A percentile compares a stretch with the other conserved stretches of the same genome.
These are phyloP conservation scores for Venustaconcha ellipsiformis DNA, from an alignment of 1,140 invertebrate genomes.

Conservation along the genomic window DNA sequence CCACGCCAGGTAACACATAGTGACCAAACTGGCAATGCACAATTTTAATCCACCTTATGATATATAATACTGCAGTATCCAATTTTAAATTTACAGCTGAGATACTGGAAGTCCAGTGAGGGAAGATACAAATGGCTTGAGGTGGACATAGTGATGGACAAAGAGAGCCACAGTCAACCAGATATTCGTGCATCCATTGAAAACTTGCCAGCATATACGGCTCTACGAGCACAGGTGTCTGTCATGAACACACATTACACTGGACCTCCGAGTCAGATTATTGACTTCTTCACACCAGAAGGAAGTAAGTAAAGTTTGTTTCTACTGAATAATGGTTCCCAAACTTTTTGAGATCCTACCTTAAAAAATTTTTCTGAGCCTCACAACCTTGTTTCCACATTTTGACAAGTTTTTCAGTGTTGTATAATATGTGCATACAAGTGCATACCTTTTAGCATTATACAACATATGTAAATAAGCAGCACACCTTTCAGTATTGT, in stretches of 20 bases:
- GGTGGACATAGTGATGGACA: constrained; percentile 45
- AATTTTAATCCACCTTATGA: too few relatives aligned
- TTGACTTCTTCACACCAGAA: constrained; percentile 92
- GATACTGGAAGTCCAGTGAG: constrained; percentile 62
- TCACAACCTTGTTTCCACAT: too few relatives aligned
- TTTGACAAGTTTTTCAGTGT: too few relatives aligned
- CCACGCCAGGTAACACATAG: too few relatives aligned
- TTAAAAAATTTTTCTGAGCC: too few relatives aligned
- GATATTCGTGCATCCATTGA: constrained; percentile 49
- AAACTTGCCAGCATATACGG: constrained; percentile 77
- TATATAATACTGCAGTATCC: neutral
- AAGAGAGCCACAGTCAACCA: constrained; percentile 23
- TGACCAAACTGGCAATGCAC: too few relatives aligned
- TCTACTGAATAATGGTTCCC: too few relatives aligned
- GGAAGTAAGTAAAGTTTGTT: constrained; percentile 48
- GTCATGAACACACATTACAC: constrained; percentile 92
- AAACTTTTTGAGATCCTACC: too few relatives aligned
- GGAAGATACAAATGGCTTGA: constrained; percentile 56
- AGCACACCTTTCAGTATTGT: too few relatives aligned
- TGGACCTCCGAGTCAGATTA: constrained; percentile 87
- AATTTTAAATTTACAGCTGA: constrained; percentile 40
- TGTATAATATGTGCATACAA: too few relatives aligned
- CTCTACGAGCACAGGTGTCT: constrained; percentile 89
- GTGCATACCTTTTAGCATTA: too few relatives aligned
- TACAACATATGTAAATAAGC: too few relatives aligned